Base-by-base conservation (phyloP, 2,888 invertebrate species). In the Epirrhoe tristata region DNA sequence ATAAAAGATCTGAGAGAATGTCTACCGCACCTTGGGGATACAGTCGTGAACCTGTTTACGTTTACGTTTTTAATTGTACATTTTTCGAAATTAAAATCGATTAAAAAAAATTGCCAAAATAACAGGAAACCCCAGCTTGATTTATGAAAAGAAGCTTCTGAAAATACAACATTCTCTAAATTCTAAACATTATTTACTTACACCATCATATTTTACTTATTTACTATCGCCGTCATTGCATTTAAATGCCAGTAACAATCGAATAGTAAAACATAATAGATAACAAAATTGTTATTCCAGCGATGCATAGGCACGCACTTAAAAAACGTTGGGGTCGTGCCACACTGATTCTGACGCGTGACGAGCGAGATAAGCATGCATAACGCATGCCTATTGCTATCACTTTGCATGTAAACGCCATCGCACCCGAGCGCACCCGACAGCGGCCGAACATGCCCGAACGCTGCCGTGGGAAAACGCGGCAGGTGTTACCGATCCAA, bases 401-500 rank as follows among this genome's bases (percentile, higher is more conserved):
- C 69, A 74, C 81, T 81, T 74, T 80, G 84, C 77, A 78, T 72
- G 73, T 77, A 75, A 78, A 81, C 82, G 85, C 83, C 79, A 74
- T 82, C 83, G 81, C 81, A 81, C 70, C 82, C 88, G 89, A 88
- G 56, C 70, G 60, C 65, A 55, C 66, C 83, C 87, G 86, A 85
- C 63, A 50, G 39, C 56, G 58, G 67, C 87, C 91, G 93, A 91
- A 87, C 88, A 83, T 71, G 60, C 61, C 86, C 92, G 93, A 92
- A 74, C 84, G 82, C 75, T 75, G 80, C 78, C 93, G 93, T 93
- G 93, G 93, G 93, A 93, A 93, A 92, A 90, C 82, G 80, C 81
- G 90, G 93, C 93, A 93, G 93, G 93, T 93, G 93, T 91, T 91
- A 90, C 87, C 88, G 84, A 90, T 89, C 87, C 88, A 78, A 87